Percentiles rank a stretch among this genome's conserved stretches.
These are phyloP conservation scores for Sericinus montela DNA, from an alignment of 2,888 invertebrate genomes.

Conservation along the genomic window DNA sequence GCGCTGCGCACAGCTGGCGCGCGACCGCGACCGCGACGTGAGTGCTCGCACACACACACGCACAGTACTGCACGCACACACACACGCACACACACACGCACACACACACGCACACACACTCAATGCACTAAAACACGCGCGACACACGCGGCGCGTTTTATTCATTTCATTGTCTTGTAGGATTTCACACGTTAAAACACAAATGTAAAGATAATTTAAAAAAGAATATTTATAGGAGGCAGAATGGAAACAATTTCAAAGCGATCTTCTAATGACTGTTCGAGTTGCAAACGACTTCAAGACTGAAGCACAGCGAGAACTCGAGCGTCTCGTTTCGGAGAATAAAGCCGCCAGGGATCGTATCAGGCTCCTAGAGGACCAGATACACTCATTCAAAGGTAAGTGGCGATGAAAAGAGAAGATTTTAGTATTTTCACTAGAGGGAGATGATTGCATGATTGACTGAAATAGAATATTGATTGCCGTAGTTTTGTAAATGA, in stretches of 20 bases:
- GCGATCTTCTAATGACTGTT: slow-evolving; percentile 94
- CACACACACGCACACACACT: no score
- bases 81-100: background rate
- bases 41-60: slow-evolving; percentile 26
- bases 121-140: no score
- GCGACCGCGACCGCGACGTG: slow-evolving; percentile 81
- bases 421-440: background rate
- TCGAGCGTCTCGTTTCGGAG: slow-evolving; percentile 88
- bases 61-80: background rate
- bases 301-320: slow-evolving; percentile 93
- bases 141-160: no score
- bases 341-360: slow-evolving; percentile 89
- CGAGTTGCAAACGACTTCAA: slow-evolving; percentile 98
- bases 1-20: slow-evolving; percentile 81
- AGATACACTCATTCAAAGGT: slow-evolving; percentile 90
- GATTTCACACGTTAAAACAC: no score
- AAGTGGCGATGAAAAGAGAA: slow-evolving; percentile 33
- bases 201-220: no score
- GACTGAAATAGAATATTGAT: background rate
- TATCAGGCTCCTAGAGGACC: slow-evolving; percentile 86
- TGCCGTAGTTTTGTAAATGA: slow-evolving; percentile 2
- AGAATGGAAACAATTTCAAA: slow-evolving; percentile 97
- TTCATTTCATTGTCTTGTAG: no score
- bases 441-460: slow-evolving; percentile 4
- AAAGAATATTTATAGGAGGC: slow-evolving; percentile 83